Evolutionary conservation across 2,797 vertebrate genomes (phyloP), one percentile per base, ranked within the genome.

Genomic region (Salarias fasciatus): DNA sequence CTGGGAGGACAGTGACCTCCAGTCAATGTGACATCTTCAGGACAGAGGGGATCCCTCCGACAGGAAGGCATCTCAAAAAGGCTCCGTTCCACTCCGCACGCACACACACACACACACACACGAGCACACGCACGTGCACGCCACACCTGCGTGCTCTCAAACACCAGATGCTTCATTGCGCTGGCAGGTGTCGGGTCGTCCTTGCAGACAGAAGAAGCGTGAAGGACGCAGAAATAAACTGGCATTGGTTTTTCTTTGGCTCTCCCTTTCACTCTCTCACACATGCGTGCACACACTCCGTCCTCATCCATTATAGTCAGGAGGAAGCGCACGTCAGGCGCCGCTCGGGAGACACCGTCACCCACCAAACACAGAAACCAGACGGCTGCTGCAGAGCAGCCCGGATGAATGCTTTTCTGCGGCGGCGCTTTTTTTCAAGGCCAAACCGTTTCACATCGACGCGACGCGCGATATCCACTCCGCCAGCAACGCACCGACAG

Each of bases 1-100:
- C 79, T 87, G 84, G 86, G 80, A 85, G 79, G 85, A 90, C 78
- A 82, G 78, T 86, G 87, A 86, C 86, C 84, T 89, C 79, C 52
- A 84, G 83, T 85, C 63, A 83, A 79, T 71, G 70, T 64, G 77
- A 84, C 77, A 79, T 73, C 65, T 50, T 69, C 44, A 64, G 81
- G 75, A 88, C 69, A 33, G 48, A 61, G 55, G 65, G 49, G 69
- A 83, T 49, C 75, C 62, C n/a, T n/a, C n/a, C n/a, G n/a, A n/a
- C n/a, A n/a, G n/a, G n/a, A n/a, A n/a, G n/a, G n/a, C n/a, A n/a
- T n/a, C n/a, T n/a, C n/a, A n/a, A n/a, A n/a, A 72, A 76, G 58
- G 40, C 33, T 29, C 31, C 43, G 46, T 14, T 37, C 37, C 64
- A 47, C 46, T 41, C 46, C 6, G 40, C 42, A 48, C 40, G 52